phyloP scores from a whole-genome alignment of 2,888 invertebrate genomes.

The Mythimna loreyi region DNA sequence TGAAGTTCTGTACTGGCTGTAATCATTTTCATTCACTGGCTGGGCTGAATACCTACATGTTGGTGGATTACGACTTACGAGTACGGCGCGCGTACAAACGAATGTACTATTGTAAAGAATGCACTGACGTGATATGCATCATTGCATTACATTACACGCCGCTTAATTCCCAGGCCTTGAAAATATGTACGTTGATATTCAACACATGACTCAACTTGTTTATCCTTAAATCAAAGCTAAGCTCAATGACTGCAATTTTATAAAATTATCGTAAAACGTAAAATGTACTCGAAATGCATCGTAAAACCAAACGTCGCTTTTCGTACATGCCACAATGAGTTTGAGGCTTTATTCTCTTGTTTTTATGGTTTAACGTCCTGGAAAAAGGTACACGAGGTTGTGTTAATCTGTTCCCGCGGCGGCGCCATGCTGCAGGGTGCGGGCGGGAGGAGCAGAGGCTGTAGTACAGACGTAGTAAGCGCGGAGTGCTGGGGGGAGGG shows the following conservation, averaged over 20 bases:
- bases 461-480: slow-evolving; percentile 84
- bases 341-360: slow-evolving; percentile 21
- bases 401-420: slow-evolving; percentile 40
- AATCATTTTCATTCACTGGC: slow-evolving; percentile 38
- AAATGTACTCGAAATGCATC: slow-evolving; percentile 70
- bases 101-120: slow-evolving; percentile 57
- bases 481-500: slow-evolving; percentile 63
- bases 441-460: slow-evolving; percentile 76
- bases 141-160: slow-evolving; percentile 66
- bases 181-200: slow-evolving; percentile 38
- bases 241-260: slow-evolving; percentile 80
- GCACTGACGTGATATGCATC: slow-evolving; percentile 74
- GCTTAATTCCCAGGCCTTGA: slow-evolving; percentile 56
- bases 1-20: neutral
- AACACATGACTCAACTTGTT: slow-evolving; percentile 77
- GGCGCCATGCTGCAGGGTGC: slow-evolving; percentile 73
- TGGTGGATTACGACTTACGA: slow-evolving; percentile 30
- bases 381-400: slow-evolving; percentile 9
- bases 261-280: slow-evolving; percentile 81
- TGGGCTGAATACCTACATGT: slow-evolving; percentile 17
- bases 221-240: slow-evolving; percentile 70
- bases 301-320: slow-evolving; percentile 60
- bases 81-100: slow-evolving; percentile 13
- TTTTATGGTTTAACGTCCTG: slow-evolving; percentile 34
- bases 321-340: slow-evolving; percentile 19